Conservation (phyloP, 2,888 invertebrate genomes). For the Cistogaster globosa region DNA sequence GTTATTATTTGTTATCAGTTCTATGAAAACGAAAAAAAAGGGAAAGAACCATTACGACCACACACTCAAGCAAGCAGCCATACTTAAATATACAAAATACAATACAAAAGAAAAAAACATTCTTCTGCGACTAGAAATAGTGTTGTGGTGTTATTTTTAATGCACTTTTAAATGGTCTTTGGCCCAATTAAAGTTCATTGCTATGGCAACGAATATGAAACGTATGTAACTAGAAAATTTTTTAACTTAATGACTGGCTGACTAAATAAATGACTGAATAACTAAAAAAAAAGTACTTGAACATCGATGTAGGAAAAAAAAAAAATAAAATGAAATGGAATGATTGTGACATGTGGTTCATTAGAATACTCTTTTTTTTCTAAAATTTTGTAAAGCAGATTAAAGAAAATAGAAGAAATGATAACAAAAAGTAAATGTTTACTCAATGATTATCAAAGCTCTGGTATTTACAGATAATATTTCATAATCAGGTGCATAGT, state of each 20-base stretch:
- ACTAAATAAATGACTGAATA: slow-evolving; percentile 11
- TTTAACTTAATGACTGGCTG: slow-evolving; percentile 18
- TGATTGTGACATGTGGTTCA: slow-evolving; percentile 57
- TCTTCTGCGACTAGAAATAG: slow-evolving; percentile 9
- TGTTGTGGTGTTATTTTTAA: slow-evolving; percentile 66
- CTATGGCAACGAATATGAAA: slow-evolving; percentile 73
- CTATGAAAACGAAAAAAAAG: slow-evolving; percentile 47
- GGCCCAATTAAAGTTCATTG: slow-evolving; percentile 78
- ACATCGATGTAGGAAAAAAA: slow-evolving; percentile 17
- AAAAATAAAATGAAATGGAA: slow-evolving; percentile 29
- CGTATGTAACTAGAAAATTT: slow-evolving; percentile 49
- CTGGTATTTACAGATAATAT: no score
- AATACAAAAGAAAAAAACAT: background rate
- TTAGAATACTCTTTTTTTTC: slow-evolving; percentile 35
- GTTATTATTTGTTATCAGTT: slow-evolving; percentile 28
- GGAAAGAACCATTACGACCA: slow-evolving; percentile 57
- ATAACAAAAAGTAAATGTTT: slow-evolving; percentile 29
- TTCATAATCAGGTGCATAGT: slow-evolving; percentile 1
- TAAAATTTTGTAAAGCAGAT: background rate
- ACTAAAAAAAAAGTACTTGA: slow-evolving; percentile 23
- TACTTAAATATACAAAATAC: background rate
- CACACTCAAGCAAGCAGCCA: slow-evolving; percentile 12
- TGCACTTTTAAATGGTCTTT: slow-evolving; percentile 75
- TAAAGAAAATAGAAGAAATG: background rate
- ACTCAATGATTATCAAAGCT: background rate